Evolutionary conservation across 2,888 invertebrate genomes (phyloP), one percentile per base, ranked within the genome.

Genomic region (Chalcis sispes): DNA sequence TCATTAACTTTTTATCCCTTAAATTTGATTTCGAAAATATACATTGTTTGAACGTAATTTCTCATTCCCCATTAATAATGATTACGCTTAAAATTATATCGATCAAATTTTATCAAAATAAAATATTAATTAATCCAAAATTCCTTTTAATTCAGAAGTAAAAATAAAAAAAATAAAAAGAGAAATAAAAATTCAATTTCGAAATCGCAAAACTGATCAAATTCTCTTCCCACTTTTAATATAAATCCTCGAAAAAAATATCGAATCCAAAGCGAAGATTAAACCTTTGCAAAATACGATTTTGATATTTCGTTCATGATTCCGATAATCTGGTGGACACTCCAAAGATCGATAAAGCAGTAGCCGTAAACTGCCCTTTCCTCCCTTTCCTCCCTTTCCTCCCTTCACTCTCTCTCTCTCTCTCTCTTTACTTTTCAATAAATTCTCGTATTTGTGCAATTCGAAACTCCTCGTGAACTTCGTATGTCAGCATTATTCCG

Each of bases 401-500:
- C 50, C 10, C n/a, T n/a, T 10, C 50, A 1, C 8, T 27, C 23
- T 27, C 29, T n/a, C n/a, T n/a, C n/a, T n/a, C n/a, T n/a, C n/a
- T n/a, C n/a, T n/a, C n/a, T 4, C 27, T 23, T 5, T 27, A 32
- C 56, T 62, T 25, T 27, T 25, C 70, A 62, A 77, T 77, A 77
- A 77, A 77, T 77, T 72, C 59, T 42, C 67, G 72, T 72, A 75
- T 77, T 77, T 77, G 77, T 61, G 65, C 77, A 64, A 77, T 77
- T 74, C 62, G 71, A 74, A 77, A 67, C 72, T 75, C 66, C 74
- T 52, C 32, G 42, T 10, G 67, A 64, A 74, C 61, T 74, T 66
- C 70, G 77, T 74, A 74, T 50, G 77, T 77, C 74, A 77, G 77
- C 77, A 72, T 75, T 77, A 75, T 74, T 74, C 77, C 66, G 73